phyloP scores from a whole-genome alignment of 2,888 invertebrate species.

The Theretra japonica region DNA sequence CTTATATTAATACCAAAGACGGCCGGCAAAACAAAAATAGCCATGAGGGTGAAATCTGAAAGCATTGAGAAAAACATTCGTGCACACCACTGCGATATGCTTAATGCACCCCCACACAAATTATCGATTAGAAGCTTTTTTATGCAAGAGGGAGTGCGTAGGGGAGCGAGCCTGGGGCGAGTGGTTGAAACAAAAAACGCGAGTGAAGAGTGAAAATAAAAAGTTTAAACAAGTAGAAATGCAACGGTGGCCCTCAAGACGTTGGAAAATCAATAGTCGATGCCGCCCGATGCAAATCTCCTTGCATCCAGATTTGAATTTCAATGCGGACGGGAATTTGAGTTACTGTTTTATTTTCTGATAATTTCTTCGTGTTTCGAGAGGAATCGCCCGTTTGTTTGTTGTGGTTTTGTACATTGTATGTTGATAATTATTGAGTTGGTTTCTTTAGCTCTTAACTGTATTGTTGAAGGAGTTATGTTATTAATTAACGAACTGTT shows the following conservation, averaged over 20 bases:
- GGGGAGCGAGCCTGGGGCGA: conserved; percentile 78
- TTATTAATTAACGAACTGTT: not conserved
- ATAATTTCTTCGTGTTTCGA: conserved; percentile 53
- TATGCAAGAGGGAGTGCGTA: conserved; percentile 83
- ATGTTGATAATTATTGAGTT: not conserved
- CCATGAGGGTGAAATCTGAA: conserved; percentile 79
- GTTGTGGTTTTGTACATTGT: not conserved
- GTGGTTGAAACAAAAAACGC: conserved; percentile 84
- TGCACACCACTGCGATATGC: conserved; percentile 79
- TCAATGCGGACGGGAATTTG: conserved; percentile 74
- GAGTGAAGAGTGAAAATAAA: conserved; percentile 84
- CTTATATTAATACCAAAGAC: conserved; percentile 70
- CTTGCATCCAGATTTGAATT: conserved; percentile 81
- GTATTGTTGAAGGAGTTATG: not conserved
- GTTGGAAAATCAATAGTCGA: conserved; percentile 82
- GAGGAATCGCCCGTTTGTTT: conserved; percentile 3
- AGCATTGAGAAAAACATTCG: conserved; percentile 81
- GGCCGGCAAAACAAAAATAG: conserved; percentile 77
- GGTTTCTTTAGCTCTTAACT: not conserved
- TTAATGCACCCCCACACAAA: conserved; percentile 85
- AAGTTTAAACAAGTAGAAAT: conserved; percentile 84
- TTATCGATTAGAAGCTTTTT: conserved; percentile 86
- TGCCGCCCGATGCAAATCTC: conserved; percentile 80
- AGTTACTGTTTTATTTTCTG: conserved; percentile 65
- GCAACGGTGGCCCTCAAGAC: conserved; percentile 79